phyloP scores from a whole-genome alignment of 2,113 vertebrate genomes.

The Aegithalos caudatus region DNA sequence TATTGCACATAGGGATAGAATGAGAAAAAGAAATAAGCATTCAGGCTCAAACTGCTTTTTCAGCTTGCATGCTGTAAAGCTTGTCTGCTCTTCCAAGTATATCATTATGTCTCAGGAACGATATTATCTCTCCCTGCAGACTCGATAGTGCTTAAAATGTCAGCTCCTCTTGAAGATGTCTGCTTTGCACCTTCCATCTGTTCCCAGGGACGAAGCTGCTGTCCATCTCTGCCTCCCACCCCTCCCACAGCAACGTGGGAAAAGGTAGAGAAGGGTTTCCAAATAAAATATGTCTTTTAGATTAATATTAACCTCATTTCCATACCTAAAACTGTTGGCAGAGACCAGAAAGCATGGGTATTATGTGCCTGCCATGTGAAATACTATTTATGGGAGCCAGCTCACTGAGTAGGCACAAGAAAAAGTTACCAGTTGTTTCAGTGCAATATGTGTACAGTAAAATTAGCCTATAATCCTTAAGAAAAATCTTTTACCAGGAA shows the following conservation, averaged over 20 bases:
- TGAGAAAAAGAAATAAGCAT: background rate
- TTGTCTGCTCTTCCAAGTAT: background rate
- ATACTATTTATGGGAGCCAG: background rate
- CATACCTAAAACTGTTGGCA: background rate
- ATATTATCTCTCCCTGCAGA: background rate
- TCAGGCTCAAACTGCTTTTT: background rate
- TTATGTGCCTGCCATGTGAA: background rate
- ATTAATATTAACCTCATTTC: background rate
- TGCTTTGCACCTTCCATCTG: conserved; percentile 2
- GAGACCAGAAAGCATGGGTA: background rate
- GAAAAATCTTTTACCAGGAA: background rate
- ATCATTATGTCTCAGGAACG: background rate
- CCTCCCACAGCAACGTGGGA: background rate
- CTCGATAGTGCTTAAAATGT: background rate
- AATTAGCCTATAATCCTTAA: background rate
- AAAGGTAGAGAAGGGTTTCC: background rate
- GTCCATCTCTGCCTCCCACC: background rate
- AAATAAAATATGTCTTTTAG: background rate
- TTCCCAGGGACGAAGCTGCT: background rate
- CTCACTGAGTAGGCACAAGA: background rate
- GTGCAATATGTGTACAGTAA: background rate
- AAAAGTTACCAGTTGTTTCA: background rate
- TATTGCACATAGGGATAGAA: background rate
- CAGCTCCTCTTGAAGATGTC: background rate
- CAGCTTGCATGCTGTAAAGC: background rate